phyloP scores from a whole-genome alignment of 2,113 vertebrate species.

The Notothenia rossii region DNA sequence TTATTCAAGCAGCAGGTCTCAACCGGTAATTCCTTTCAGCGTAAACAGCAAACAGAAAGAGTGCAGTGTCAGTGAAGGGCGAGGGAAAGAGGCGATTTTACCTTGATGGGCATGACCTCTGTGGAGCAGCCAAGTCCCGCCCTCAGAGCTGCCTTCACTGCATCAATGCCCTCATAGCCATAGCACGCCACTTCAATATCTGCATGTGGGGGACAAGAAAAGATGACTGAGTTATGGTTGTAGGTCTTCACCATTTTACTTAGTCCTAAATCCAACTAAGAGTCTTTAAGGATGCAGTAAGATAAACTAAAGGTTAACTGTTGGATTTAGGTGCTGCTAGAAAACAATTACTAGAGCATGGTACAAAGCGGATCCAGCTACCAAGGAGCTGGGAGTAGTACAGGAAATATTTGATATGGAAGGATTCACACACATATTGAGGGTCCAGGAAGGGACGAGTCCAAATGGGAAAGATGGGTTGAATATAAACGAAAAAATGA shows the following conservation, averaged over 20 bases:
- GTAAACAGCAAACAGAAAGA: neutral
- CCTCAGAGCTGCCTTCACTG: conserved; percentile 96
- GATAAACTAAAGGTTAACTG: too few species aligned
- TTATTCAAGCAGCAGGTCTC: neutral
- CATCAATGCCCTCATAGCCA: conserved; percentile 98
- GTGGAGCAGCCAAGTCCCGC: conserved; percentile 96
- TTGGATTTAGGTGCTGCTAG: too few species aligned
- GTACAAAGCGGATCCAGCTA: too few species aligned
- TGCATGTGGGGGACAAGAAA: conserved; percentile 55
- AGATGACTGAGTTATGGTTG: neutral
- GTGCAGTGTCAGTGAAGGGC: neutral
- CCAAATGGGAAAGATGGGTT: too few species aligned
- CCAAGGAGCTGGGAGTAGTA: too few species aligned
- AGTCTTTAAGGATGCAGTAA: neutral
- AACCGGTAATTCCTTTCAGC: neutral
- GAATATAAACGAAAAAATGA: too few species aligned
- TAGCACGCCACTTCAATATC: conserved; percentile 99
- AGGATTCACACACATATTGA: too few species aligned
- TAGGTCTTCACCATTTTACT: neutral
- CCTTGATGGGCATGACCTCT: conserved; percentile 98
- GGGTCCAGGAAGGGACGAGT: too few species aligned
- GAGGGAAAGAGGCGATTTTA: conserved; percentile 44
- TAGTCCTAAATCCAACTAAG: neutral
- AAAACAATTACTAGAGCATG: too few species aligned
- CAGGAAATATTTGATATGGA: too few species aligned